Evolutionary conservation across 2,797 vertebrate species (phyloP).

Genomic region (Discoglossus pictus): DNA sequence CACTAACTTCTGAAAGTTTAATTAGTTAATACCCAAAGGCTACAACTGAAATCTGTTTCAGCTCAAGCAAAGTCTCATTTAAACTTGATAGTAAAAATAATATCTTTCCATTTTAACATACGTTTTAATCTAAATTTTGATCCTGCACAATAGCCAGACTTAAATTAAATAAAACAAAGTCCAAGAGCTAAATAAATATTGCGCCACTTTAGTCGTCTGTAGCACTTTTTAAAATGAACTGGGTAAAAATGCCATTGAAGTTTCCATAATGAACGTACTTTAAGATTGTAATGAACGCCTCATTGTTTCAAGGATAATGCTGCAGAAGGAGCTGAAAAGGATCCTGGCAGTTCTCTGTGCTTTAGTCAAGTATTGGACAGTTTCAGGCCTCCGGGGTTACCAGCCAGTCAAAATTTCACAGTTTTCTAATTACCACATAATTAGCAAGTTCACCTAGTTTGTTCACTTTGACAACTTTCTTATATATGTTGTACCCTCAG

Average conservation of each 20-base stretch:
- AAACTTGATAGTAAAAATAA: constrained; percentile 31
- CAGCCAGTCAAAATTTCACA: too few species aligned
- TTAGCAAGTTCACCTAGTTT: too few species aligned
- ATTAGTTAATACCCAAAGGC: constrained; percentile 33
- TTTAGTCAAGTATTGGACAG: neutral
- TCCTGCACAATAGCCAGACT: constrained; percentile 34
- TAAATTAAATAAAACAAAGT: constrained; percentile 47
- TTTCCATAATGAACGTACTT: constrained; percentile 18
- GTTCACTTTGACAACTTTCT: too few species aligned
- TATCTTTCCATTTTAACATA: constrained; percentile 44
- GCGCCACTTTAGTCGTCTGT: constrained; percentile 28
- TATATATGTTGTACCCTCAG: too few species aligned
- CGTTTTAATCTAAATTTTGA: constrained; percentile 28
- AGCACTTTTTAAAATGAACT: neutral
- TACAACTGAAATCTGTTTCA: constrained; percentile 29
- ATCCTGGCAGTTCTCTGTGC: too few species aligned
- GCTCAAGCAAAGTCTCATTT: constrained; percentile 32
- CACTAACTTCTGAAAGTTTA: constrained; percentile 38
- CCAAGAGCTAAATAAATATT: constrained; percentile 32
- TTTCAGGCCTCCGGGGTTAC: neutral
- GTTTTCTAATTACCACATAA: too few species aligned
- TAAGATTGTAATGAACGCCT: constrained; percentile 3
- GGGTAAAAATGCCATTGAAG: constrained; percentile 8
- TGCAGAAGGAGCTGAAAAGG: neutral
- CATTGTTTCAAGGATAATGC: constrained; percentile 15